Conservation (phyloP, 2,888 invertebrate species). For the Drosophila demipolita region DNA sequence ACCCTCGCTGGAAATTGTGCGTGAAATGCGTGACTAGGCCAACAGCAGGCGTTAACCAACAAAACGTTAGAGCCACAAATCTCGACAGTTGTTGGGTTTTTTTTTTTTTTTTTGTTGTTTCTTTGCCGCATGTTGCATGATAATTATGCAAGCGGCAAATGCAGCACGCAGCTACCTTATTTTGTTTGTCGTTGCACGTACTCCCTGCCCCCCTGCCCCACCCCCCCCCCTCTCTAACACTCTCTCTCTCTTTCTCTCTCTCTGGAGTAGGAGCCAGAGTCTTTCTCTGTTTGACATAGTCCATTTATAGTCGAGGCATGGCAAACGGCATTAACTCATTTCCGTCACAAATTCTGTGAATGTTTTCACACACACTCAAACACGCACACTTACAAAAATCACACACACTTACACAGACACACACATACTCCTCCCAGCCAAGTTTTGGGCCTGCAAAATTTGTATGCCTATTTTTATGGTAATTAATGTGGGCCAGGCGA, state of each 20-base stretch:
- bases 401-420: not conserved
- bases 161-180: slow-evolving; percentile 31
- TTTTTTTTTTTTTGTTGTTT: not conserved
- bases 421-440: slow-evolving; percentile 6
- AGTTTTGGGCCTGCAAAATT: slow-evolving; percentile 34
- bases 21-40: slow-evolving; percentile 59
- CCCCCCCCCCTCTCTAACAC: not conserved
- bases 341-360: slow-evolving; percentile 78
- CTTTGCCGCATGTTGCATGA: slow-evolving; percentile 67
- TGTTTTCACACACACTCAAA: slow-evolving; percentile 31
- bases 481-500: slow-evolving; percentile 73
- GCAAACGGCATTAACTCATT: slow-evolving; percentile 76
- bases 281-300: slow-evolving; percentile 8
- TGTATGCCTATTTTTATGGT: slow-evolving; percentile 67
- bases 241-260: not conserved
- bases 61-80: slow-evolving; percentile 40
- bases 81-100: slow-evolving; percentile 19
- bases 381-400: not conserved
- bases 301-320: slow-evolving; percentile 50
- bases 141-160: slow-evolving; percentile 72
- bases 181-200: slow-evolving; percentile 55
- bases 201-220: not conserved
- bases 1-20: slow-evolving; percentile 53
- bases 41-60: slow-evolving; percentile 23
- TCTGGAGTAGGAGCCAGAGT: not conserved